These are phyloP conservation scores for Pseudeuparius sepicola DNA, from an alignment of 2,888 invertebrate genomes.

Conservation along the genomic window DNA sequence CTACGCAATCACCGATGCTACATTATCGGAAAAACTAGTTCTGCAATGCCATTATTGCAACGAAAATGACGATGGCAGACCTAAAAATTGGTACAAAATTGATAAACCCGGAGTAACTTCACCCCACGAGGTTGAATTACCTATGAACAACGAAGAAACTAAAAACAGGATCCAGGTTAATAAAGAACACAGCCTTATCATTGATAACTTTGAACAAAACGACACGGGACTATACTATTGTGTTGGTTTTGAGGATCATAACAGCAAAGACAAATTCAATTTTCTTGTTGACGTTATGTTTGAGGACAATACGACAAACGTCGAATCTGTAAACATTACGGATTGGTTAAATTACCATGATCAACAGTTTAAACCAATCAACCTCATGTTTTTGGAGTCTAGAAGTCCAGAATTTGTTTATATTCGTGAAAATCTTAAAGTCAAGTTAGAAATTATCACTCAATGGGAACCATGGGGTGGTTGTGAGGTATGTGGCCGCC, in stretches of 20 bases:
- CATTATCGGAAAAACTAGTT: conserved; percentile 36
- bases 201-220: conserved; percentile 34
- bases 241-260: conserved; percentile 36
- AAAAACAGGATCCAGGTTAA: conserved; percentile 39
- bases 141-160: conserved; percentile 40
- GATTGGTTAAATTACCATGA: conserved; percentile 44
- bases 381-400: conserved; percentile 39
- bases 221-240: conserved; percentile 46
- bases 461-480: conserved; percentile 45
- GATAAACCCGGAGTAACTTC: conserved; percentile 32
- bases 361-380: conserved; percentile 40
- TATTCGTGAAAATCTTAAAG: conserved; percentile 37
- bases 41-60: conserved; percentile 44
- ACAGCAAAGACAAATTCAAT: conserved; percentile 39
- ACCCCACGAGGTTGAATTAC: conserved; percentile 38
- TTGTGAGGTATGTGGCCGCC: conserved; percentile 42
- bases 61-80: conserved; percentile 37
- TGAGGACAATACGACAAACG: conserved; percentile 14
- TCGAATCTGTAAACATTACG: conserved; percentile 42
- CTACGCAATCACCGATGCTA: conserved; percentile 40
- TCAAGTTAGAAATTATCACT: conserved; percentile 41
- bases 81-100: conserved; percentile 44
- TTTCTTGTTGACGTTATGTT: conserved; percentile 42
- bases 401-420: conserved; percentile 36
- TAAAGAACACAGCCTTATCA: conserved; percentile 39